These are phyloP conservation scores for Heliconius aoede DNA, from an alignment of 2,888 invertebrate species.

Conservation along the genomic window DNA sequence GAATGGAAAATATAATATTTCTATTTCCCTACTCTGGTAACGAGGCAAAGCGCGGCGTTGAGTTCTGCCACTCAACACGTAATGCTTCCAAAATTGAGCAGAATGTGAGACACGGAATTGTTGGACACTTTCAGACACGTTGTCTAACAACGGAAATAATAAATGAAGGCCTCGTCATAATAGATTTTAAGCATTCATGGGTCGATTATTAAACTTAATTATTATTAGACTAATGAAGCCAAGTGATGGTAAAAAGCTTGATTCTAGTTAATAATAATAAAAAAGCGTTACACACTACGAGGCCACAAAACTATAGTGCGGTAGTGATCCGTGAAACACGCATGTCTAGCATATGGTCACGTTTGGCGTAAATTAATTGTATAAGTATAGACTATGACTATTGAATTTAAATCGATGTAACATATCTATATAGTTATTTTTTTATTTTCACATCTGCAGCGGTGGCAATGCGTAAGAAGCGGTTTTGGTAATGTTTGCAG, in stretches of 20 bases:
- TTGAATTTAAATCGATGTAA: background rate
- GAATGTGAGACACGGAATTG: too few relatives aligned
- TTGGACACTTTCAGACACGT: background rate
- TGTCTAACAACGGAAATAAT: background rate
- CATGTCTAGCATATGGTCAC: constrained; percentile 9
- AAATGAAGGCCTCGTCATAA: constrained; percentile 8
- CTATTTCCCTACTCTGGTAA: too few relatives aligned
- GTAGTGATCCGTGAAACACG: constrained; percentile 21
- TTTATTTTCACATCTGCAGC: background rate
- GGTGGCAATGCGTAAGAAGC: too few relatives aligned
- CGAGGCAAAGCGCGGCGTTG: too few relatives aligned
- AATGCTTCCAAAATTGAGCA: too few relatives aligned
- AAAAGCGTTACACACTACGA: constrained; percentile 18
- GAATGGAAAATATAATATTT: too few relatives aligned
- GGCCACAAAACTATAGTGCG: constrained; percentile 13
- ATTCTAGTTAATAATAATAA: background rate
- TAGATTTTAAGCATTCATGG: constrained; percentile 5
- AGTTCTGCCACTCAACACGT: too few relatives aligned
- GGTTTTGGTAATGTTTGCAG: too few relatives aligned
- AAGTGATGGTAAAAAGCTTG: background rate
- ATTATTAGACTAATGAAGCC: background rate
- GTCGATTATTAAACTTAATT: background rate
- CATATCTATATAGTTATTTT: background rate
- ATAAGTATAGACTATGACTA: background rate
- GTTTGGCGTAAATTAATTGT: constrained; percentile 1